Conservation (phyloP, 1,140 invertebrate genomes). For the Sweltsa coloradensis region DNA sequence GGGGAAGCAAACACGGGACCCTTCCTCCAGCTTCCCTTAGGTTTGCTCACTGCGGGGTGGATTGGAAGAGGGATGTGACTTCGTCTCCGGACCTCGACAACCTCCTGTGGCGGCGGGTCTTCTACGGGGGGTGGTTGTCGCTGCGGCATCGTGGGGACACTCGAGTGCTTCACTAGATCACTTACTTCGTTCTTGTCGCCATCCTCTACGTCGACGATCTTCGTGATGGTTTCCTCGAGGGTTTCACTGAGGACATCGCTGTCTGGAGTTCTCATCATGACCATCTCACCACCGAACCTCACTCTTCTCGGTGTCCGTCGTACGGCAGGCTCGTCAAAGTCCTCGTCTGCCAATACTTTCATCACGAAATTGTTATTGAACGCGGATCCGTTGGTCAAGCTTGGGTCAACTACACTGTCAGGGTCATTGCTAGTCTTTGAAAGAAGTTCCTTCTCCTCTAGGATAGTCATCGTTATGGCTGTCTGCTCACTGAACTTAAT, state of each 20-base stretch:
- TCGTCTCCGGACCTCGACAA: too few species aligned
- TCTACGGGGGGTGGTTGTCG: slow-evolving; percentile 13
- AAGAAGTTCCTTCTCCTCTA: slow-evolving; percentile 44
- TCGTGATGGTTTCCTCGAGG: background rate
- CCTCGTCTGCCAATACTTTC: slow-evolving; percentile 40
- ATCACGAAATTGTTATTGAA: slow-evolving; percentile 15
- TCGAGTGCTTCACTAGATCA: background rate
- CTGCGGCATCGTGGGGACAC: slow-evolving; percentile 13
- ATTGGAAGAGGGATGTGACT: slow-evolving; percentile 11
- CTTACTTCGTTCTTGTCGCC: background rate
- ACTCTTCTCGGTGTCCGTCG: slow-evolving; percentile 37
- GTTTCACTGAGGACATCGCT: slow-evolving; percentile 41
- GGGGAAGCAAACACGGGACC: background rate
- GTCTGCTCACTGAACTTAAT: slow-evolving; percentile 64
- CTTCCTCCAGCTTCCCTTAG: background rate
- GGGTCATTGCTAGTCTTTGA: slow-evolving; percentile 29
- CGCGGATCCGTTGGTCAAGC: slow-evolving; percentile 1
- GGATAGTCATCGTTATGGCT: slow-evolving; percentile 64
- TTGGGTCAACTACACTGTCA: slow-evolving; percentile 26
- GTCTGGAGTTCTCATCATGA: slow-evolving; percentile 70
- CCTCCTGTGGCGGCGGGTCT: too few species aligned
- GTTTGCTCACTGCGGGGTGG: slow-evolving; percentile 1
- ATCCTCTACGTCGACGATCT: background rate
- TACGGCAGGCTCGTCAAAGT: slow-evolving; percentile 27
- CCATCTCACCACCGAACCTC: slow-evolving; percentile 67